Base-by-base conservation (phyloP, 2,797 vertebrate genomes). In the Manis crassicaudata region DNA sequence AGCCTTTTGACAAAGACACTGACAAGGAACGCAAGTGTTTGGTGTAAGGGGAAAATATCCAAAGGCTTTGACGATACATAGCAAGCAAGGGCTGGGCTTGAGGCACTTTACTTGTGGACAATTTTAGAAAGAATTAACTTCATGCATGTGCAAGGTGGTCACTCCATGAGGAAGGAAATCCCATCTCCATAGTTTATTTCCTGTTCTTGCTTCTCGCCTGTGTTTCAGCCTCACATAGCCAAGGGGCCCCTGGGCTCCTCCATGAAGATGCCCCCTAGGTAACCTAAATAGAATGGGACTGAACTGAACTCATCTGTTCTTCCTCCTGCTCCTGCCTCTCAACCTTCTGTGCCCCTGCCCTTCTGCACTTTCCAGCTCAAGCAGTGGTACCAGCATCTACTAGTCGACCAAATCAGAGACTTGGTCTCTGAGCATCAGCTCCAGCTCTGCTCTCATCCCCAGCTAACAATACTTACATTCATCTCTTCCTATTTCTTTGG, bases 1-100 rank as follows among this genome's bases (percentile, higher is more conserved):
- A 65, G 68, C 21, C 32, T 95, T 88, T 37, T 88, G 46, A 76
- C 50, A 94, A 94, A 94, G 46, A 68, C 12, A 60, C 29, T 65
- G 56, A 75, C 60, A 92, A 92, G 60, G 23, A 92, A 83, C 77
- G 37, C 46, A 84, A 63, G 17, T 90, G 14, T 86, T 50, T 12
- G 77, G 68, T 81, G 56, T 75, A 88, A 93, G 6, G 7, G 4
- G 5, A 62, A 88, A 81, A 83, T 70, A 14, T 25, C 32, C 40
- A 86, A 77, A 87, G 7, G 7, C 37, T 95, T 76, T 89, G 60
- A 94, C 50, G 70, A 86, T n/a, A 62, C 17, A 43, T 80, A 35
- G 43, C 35, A 75, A 96, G 77, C 35, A 75, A 96, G 81, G 65
- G 73, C 27, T 77, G 14, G n/a, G 60, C 27, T 50, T 73, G 16